These are phyloP conservation scores for Metacarcinus magister DNA, from an alignment of 2,888 invertebrate species.

Conservation along the genomic window DNA sequence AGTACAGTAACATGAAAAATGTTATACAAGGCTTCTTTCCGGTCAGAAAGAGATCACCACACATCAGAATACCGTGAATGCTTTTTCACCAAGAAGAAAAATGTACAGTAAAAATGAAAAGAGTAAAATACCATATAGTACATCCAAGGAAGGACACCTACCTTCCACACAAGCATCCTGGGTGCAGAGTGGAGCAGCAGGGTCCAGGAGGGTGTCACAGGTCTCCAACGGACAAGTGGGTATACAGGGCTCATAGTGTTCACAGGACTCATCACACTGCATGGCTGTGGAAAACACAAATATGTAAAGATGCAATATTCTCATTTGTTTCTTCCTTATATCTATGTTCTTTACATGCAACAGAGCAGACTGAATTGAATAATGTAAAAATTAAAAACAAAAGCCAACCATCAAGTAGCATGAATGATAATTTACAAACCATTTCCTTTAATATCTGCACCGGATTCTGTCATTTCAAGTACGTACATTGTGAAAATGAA, in stretches of 20 bases:
- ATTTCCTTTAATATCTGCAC: too few species aligned
- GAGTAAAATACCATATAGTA: not conserved
- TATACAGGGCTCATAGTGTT: constrained; percentile 92
- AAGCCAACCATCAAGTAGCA: too few species aligned
- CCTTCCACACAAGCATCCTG: constrained; percentile 93
- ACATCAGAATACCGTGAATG: too few species aligned
- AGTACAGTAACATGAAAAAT: too few species aligned
- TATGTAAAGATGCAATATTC: not conserved
- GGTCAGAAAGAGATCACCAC: too few species aligned
- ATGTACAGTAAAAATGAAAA: not conserved
- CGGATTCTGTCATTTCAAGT: too few species aligned
- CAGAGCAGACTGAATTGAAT: not conserved
- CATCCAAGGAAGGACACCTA: constrained; percentile 83
- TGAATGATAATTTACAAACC: too few species aligned
- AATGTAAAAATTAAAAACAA: too few species aligned
- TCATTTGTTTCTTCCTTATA: not conserved
- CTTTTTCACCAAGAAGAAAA: not conserved
- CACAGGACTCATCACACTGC: constrained; percentile 93
- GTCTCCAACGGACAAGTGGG: constrained; percentile 93
- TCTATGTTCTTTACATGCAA: not conserved
- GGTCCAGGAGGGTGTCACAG: constrained; percentile 90
- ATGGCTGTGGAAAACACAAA: constrained; percentile 88
- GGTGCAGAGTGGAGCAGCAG: constrained; percentile 88
- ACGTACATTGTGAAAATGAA: too few species aligned
- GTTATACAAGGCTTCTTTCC: too few species aligned